These are phyloP conservation scores for Bryconaethiops microstoma DNA, from an alignment of 2,797 vertebrate species.

Conservation along the genomic window DNA sequence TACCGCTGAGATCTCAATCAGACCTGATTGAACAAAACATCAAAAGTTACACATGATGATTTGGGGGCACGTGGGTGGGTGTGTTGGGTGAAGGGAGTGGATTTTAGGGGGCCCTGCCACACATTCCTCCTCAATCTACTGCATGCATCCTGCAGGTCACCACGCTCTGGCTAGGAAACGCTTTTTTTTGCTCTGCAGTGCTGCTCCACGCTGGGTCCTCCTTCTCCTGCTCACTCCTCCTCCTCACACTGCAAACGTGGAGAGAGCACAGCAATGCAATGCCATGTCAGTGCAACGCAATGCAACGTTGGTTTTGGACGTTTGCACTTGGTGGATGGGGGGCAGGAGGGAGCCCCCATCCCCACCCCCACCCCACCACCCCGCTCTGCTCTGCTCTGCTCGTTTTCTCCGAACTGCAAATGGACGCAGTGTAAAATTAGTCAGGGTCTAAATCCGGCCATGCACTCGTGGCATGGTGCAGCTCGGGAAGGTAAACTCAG, in stretches of 20 bases:
- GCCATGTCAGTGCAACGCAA: slow-evolving; percentile 17
- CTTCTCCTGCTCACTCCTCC: slow-evolving; percentile 36
- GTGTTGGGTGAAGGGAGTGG: not conserved
- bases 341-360: not conserved
- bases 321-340: not conserved
- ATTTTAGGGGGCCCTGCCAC: slow-evolving; percentile 8
- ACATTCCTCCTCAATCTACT: slow-evolving; percentile 35
- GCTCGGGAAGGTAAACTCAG: slow-evolving; percentile 58
- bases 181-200: slow-evolving; percentile 71
- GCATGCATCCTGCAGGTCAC: slow-evolving; percentile 62
- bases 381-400: not conserved
- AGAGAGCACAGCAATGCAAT: slow-evolving; percentile 18
- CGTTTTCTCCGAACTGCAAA: slow-evolving; percentile 68
- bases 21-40: slow-evolving; percentile 78
- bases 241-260: slow-evolving; percentile 53
- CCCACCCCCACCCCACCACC: too few relatives aligned
- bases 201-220: slow-evolving; percentile 53
- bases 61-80: not conserved
- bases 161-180: slow-evolving; percentile 63
- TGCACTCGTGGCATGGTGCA: slow-evolving; percentile 76
- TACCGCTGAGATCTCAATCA: slow-evolving; percentile 95
- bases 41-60: slow-evolving; percentile 54
- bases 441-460: slow-evolving; percentile 79
- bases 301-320: slow-evolving; percentile 19
- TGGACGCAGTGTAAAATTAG: slow-evolving; percentile 80